Evolutionary conservation across 1,140 invertebrate genomes (phyloP).

Genomic region (Acromyrmex echinatior): DNA sequence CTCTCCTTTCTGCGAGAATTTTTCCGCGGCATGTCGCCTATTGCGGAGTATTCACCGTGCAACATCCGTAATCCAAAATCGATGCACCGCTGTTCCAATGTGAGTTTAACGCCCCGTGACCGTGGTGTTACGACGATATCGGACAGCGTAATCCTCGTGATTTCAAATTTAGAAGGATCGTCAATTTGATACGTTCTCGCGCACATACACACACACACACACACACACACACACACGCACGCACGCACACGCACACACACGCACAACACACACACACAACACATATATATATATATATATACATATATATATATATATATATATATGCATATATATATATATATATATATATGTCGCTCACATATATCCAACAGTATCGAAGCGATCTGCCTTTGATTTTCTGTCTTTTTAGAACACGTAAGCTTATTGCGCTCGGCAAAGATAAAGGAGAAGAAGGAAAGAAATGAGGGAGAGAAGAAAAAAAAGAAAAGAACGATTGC

Average conservation of each 20-base stretch:
- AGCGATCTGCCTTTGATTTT: background rate
- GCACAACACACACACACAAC: too few relatives aligned
- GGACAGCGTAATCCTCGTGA: conserved; percentile 48
- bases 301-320: too few relatives aligned
- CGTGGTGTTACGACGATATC: conserved; percentile 42
- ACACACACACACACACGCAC: too few relatives aligned
- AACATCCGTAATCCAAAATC: conserved; percentile 62
- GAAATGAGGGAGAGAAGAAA: background rate
- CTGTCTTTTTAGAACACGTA: conserved; percentile 8
- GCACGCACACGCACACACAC: too few relatives aligned
- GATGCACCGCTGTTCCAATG: conserved; percentile 48
- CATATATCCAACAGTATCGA: background rate
- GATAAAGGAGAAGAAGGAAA: background rate
- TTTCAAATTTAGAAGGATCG: conserved; percentile 48
- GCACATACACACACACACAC: background rate
- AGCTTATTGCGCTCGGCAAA: background rate
- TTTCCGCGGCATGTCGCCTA: conserved; percentile 15
- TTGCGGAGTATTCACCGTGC: conserved; percentile 36
- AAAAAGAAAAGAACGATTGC: background rate
- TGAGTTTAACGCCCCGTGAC: conserved; percentile 55
- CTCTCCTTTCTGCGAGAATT: background rate
- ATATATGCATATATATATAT: too few relatives aligned
- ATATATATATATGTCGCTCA: too few relatives aligned
- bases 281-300: too few relatives aligned
- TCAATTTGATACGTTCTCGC: conserved; percentile 38